phyloP scores from a whole-genome alignment of 2,888 invertebrate species.

The Steinernema carpocapsae region DNA sequence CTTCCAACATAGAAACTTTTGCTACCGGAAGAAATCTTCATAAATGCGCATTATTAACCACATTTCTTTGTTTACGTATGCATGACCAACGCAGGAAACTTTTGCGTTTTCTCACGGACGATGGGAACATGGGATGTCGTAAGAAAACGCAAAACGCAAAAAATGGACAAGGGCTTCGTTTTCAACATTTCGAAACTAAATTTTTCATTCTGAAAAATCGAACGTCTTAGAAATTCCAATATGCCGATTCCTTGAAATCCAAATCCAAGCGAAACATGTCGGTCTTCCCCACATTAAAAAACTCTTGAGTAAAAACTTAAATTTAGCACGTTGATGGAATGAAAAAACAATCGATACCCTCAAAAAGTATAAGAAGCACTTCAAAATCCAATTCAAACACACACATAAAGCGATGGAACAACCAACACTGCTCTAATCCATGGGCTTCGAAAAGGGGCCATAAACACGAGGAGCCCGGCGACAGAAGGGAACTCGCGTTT shows the following conservation, averaged over 20 bases:
- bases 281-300: too few relatives aligned
- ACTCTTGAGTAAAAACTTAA: too few relatives aligned
- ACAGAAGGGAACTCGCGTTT: background rate
- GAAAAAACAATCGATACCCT: conserved; percentile 11
- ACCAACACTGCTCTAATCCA: conserved; percentile 25
- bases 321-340: too few relatives aligned
- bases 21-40: background rate
- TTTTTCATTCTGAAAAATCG: too few relatives aligned
- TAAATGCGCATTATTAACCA: conserved; percentile 17
- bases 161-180: too few relatives aligned
- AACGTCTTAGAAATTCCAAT: too few relatives aligned
- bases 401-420: conserved; percentile 25
- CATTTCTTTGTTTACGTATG: conserved; percentile 10
- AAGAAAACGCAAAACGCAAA: too few relatives aligned
- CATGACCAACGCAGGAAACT: background rate
- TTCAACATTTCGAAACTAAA: background rate
- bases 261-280: too few relatives aligned
- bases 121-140: background rate
- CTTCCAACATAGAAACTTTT: conserved; percentile 4
- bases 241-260: too few relatives aligned
- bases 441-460: conserved; percentile 33
- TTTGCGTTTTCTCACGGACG: conserved; percentile 19
- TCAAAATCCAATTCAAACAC: conserved; percentile 35
- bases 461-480: conserved; percentile 29
- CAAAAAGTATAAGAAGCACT: conserved; percentile 32